Evolutionary conservation across 2,888 invertebrate genomes (phyloP).

Genomic region (Xanthostigma xanthostigma): DNA sequence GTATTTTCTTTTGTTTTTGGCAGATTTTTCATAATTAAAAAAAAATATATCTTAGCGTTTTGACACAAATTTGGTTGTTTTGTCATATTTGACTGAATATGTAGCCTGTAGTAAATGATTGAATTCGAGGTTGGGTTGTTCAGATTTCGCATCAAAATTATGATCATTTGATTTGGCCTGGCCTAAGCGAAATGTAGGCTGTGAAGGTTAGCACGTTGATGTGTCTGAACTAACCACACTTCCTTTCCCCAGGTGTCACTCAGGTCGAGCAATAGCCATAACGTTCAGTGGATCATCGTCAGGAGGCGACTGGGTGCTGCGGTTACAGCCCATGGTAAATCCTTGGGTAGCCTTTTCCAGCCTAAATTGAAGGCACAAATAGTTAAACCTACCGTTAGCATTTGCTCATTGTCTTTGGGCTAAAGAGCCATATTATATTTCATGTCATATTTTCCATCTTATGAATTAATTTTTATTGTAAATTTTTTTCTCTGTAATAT

Average conservation of each 20-base stretch:
- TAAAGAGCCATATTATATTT: slow-evolving; percentile 7
- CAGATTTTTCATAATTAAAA: no score
- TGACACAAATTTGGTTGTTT: no score
- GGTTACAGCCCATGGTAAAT: slow-evolving; percentile 35
- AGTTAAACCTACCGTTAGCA: slow-evolving; percentile 22
- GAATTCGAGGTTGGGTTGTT: slow-evolving; percentile 7
- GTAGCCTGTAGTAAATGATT: no score
- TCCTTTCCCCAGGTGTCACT: slow-evolving; percentile 36
- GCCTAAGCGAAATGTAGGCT: slow-evolving; percentile 25
- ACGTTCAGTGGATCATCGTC: slow-evolving; percentile 13
- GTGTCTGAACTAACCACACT: slow-evolving; percentile 32
- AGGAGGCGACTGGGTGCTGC: slow-evolving; percentile 13
- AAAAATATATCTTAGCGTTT: no score
- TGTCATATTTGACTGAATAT: no score
- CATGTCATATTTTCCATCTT: slow-evolving; percentile 7
- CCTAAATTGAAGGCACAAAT: slow-evolving; percentile 18
- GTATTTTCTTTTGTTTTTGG: no score
- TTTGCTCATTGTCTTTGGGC: slow-evolving; percentile 8
- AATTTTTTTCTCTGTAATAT: slow-evolving; percentile 5
- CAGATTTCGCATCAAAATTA: slow-evolving; percentile 21
- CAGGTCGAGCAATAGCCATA: slow-evolving; percentile 22
- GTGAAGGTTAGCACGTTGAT: slow-evolving; percentile 27
- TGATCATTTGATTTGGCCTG: slow-evolving; percentile 14
- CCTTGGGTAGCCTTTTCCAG: slow-evolving; percentile 28
- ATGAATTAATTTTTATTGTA: slow-evolving; percentile 9